Conservation (phyloP, 2,113 vertebrate genomes). For the Xenopus borealis region DNA sequence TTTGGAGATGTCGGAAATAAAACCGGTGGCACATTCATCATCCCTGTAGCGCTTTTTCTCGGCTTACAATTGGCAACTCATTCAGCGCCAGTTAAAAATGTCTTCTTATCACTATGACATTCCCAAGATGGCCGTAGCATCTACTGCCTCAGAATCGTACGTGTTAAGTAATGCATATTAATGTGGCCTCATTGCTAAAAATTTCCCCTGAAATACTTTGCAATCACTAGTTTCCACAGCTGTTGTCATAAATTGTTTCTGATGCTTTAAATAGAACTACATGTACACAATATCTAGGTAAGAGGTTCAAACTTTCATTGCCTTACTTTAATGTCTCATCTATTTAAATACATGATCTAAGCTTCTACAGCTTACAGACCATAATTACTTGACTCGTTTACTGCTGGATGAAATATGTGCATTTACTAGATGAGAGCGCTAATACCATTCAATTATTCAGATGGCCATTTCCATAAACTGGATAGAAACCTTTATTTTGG, state of each 20-base stretch:
- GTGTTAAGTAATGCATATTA: slow-evolving; percentile 14
- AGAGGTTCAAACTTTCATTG: not conserved
- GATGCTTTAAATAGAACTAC: slow-evolving; percentile 18
- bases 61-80: slow-evolving; percentile 6
- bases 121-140: not conserved
- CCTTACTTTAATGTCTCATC: slow-evolving; percentile 11
- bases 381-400: slow-evolving; percentile 18
- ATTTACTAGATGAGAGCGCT: not conserved
- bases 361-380: slow-evolving; percentile 11
- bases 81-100: slow-evolving; percentile 24
- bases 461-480: not conserved
- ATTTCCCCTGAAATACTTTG: not conserved
- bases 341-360: not conserved
- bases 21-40: slow-evolving; percentile 24
- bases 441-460: not conserved
- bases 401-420: slow-evolving; percentile 3
- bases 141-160: not conserved
- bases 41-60: slow-evolving; percentile 7
- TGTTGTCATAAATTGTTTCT: slow-evolving; percentile 3
- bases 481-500: not conserved
- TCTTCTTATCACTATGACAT: not conserved
- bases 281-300: not conserved
- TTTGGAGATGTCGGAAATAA: not conserved
- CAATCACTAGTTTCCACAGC: slow-evolving; percentile 4
- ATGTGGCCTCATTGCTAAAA: slow-evolving; percentile 22